Conservation (phyloP, 2,797 vertebrate species). For the Dicrostonyx torquatus region DNA sequence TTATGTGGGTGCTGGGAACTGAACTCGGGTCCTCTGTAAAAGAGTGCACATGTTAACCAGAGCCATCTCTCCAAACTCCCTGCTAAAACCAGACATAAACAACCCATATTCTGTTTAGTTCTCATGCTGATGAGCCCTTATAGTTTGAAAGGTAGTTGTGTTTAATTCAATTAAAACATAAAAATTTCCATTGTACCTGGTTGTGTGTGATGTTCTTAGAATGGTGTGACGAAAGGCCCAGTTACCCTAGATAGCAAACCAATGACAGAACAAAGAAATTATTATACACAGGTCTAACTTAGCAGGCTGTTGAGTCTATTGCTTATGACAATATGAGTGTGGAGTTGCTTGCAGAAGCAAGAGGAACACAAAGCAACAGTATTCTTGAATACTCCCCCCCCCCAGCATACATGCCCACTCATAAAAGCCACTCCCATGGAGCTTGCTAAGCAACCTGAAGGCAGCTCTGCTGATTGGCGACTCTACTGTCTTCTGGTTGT, state of each 20-base stretch:
- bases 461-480: not conserved
- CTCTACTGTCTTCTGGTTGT: not conserved
- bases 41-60: not conserved
- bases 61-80: not conserved
- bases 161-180: constrained; percentile 80
- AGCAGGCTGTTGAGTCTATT: not conserved
- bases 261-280: not conserved
- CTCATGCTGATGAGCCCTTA: constrained; percentile 71
- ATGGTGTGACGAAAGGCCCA: not conserved
- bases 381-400: too few species aligned
- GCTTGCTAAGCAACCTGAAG: not conserved
- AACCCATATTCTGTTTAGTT: constrained; percentile 52
- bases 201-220: not conserved
- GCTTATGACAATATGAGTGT: not conserved
- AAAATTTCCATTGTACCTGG: constrained; percentile 74
- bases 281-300: not conserved
- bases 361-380: not conserved
- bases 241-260: not conserved
- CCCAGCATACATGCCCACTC: not conserved
- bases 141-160: constrained; percentile 62
- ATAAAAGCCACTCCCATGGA: not conserved
- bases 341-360: not conserved
- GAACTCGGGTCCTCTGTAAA: not conserved
- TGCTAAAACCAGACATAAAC: not conserved
- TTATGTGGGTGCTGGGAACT: too few species aligned